These are phyloP conservation scores for Callimorpha dominula DNA, from an alignment of 2,888 invertebrate species.

Conservation along the genomic window DNA sequence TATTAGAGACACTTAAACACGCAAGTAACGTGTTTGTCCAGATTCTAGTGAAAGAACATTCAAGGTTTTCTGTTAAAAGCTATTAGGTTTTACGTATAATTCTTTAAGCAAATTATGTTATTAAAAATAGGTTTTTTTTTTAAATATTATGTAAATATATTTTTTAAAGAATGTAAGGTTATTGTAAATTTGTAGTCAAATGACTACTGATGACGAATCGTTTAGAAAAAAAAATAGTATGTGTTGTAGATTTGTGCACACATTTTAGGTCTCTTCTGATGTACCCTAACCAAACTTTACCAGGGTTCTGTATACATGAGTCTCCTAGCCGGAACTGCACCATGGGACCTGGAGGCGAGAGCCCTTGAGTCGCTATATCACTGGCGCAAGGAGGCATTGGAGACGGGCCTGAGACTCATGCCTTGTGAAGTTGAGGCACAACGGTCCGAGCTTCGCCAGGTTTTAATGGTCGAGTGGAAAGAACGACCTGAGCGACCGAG, in stretches of 20 bases:
- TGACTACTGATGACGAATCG: slow-evolving; percentile 5
- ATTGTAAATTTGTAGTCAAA: slow-evolving; percentile 7
- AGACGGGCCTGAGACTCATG: too few species aligned
- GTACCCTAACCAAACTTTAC: too few species aligned
- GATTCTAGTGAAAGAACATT: slow-evolving; percentile 31
- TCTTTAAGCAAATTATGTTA: background rate
- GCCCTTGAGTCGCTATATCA: too few species aligned
- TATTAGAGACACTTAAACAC: background rate
- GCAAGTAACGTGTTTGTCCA: slow-evolving; percentile 20
- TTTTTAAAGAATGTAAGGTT: slow-evolving; percentile 11
- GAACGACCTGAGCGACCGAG: too few species aligned
- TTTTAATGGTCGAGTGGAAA: too few species aligned
- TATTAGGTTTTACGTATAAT: slow-evolving; percentile 16
- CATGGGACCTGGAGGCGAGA: too few species aligned
- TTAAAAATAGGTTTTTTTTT: background rate
- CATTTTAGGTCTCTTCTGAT: background rate
- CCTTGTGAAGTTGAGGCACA: too few species aligned
- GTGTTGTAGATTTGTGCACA: background rate
- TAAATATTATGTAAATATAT: slow-evolving; percentile 1
- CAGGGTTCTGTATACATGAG: too few species aligned
- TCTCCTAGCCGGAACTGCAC: too few species aligned
- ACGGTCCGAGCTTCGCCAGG: too few species aligned
- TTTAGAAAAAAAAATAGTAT: background rate
- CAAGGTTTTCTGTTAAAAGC: slow-evolving; percentile 12
- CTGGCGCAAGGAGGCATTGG: too few species aligned